A percentile compares a stretch with the other conserved stretches of the same genome.
Conservation (phyloP, 2,888 invertebrate species). For the Euzetes globulus region DNA sequence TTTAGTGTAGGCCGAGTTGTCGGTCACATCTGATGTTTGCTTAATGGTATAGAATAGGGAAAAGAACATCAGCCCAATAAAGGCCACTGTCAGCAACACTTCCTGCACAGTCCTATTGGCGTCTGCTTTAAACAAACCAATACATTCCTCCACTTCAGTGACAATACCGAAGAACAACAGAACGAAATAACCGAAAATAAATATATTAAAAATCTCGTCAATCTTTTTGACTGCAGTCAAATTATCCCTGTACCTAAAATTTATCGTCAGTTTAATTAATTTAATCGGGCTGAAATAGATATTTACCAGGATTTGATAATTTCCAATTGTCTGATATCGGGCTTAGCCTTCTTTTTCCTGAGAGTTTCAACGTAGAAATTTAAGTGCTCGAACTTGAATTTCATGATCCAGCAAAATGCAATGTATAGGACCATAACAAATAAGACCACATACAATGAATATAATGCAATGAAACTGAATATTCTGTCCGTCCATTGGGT, state of each 20-base stretch:
- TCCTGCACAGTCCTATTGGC: not conserved
- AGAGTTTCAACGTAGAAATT: constrained; percentile 30
- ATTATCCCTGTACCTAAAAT: constrained; percentile 32
- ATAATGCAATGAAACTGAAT: constrained; percentile 25
- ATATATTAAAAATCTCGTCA: constrained; percentile 30
- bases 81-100: not conserved
- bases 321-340: constrained; percentile 33
- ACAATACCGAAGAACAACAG: constrained; percentile 29
- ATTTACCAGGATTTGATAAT: constrained; percentile 33
- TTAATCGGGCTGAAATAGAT: no score
- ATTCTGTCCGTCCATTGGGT: not conserved
- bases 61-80: constrained; percentile 14
- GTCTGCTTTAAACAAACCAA: not conserved
- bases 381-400: constrained; percentile 30
- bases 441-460: constrained; percentile 29
- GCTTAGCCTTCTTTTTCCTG: not conserved
- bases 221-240: constrained; percentile 15
- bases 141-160: constrained; percentile 3
- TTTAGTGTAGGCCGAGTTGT: constrained; percentile 28
- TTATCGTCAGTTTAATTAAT: no score
- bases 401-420: constrained; percentile 27
- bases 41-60: constrained; percentile 32
- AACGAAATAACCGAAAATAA: constrained; percentile 26
- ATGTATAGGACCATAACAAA: constrained; percentile 24
- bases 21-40: constrained; percentile 27